Percentiles rank a stretch among this genome's conserved stretches.
phyloP scores from a whole-genome alignment of 2,797 vertebrate species.

The Leuciscus waleckii region DNA sequence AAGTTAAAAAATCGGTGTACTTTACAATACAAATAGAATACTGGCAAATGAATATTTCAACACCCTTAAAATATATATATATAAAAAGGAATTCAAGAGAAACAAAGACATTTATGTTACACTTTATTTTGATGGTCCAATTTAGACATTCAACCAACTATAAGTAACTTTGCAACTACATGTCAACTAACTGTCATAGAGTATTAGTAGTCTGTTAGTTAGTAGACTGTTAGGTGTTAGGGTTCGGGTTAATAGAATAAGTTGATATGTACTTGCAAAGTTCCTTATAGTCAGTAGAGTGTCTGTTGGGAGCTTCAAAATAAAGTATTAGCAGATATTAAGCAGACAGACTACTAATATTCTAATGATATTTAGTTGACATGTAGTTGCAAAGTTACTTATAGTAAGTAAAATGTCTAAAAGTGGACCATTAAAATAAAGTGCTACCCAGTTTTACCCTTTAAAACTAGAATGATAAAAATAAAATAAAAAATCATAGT shows the following conservation, averaged over 20 bases:
- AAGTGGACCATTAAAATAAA: not conserved
- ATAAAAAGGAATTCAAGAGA: too few relatives aligned
- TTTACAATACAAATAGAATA: not conserved
- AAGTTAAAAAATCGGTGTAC: not conserved
- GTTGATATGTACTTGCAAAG: not conserved
- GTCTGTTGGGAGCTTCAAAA: not conserved
- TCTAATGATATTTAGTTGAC: not conserved
- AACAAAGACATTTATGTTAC: not conserved
- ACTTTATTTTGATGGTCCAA: not conserved
- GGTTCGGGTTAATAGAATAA: not conserved
- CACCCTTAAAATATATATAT: not conserved
- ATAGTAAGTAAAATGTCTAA: not conserved
- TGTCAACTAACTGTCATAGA: not conserved
- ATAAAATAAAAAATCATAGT: not conserved
- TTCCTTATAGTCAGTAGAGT: not conserved
- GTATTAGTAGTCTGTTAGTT: too few relatives aligned
- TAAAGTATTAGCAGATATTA: not conserved
- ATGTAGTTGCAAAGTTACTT: not conserved
- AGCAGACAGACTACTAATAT: not conserved
- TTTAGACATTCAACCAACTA: not conserved
- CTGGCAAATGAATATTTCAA: not conserved
- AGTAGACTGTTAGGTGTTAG: not conserved
- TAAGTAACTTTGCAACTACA: not conserved
- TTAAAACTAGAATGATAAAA: not conserved
- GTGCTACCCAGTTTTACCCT: too few relatives aligned